These are phyloP conservation scores for Tauraco erythrolophus DNA, from an alignment of 2,113 vertebrate species.

Conservation along the genomic window DNA sequence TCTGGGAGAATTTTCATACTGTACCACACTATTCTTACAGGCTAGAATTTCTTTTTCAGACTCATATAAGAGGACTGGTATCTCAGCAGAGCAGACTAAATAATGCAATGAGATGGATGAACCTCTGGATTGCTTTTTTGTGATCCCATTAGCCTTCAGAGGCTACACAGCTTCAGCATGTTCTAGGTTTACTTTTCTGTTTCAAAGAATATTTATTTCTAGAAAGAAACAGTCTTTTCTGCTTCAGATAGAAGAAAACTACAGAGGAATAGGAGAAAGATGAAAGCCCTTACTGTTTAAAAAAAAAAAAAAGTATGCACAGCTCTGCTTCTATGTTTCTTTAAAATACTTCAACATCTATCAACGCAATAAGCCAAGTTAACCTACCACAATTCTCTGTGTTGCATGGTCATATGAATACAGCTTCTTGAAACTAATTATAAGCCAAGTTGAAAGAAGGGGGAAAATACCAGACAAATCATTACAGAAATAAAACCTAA, in stretches of 20 bases:
- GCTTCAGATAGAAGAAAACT: neutral
- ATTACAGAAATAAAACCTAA: neutral
- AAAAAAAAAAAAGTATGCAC: neutral
- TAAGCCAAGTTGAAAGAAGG: neutral
- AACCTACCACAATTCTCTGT: neutral
- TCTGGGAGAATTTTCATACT: neutral
- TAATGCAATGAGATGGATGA: neutral
- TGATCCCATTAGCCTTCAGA: neutral
- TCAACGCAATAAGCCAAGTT: neutral
- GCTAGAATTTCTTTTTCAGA: neutral
- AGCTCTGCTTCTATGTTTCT: neutral
- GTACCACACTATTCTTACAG: neutral
- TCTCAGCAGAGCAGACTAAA: neutral
- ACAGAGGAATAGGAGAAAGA: neutral
- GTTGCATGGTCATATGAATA: neutral
- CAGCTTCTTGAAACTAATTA: neutral
- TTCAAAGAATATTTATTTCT: neutral
- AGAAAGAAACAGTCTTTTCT: neutral
- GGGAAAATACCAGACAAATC: neutral
- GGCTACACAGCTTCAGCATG: neutral
- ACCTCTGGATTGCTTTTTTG: neutral
- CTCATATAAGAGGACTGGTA: neutral
- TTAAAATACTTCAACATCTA: neutral
- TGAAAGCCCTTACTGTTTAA: neutral
- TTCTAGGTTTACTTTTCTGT: neutral